Conservation (phyloP, 1,140 invertebrate species). For the Bombus sylvicola region DNA sequence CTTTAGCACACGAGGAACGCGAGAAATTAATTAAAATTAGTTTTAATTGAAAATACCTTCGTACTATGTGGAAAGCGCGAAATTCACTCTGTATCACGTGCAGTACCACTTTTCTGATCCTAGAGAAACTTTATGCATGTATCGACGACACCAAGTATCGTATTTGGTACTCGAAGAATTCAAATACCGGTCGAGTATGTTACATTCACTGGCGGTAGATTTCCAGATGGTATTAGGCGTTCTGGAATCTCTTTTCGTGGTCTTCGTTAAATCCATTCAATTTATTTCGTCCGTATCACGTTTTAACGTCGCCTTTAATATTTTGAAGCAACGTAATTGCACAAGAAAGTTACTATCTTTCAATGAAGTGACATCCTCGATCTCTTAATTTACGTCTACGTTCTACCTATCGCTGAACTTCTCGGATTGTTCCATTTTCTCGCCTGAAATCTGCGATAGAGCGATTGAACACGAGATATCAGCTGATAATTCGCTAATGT, state of each 20-base stretch:
- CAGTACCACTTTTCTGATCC: too few relatives aligned
- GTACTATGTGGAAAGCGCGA: too few relatives aligned
- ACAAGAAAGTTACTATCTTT: not conserved
- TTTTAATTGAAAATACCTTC: not conserved
- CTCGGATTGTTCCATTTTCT: not conserved
- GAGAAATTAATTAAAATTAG: not conserved
- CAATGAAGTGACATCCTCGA: not conserved
- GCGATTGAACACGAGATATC: too few relatives aligned
- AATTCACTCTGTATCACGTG: too few relatives aligned
- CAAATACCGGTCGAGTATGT: not conserved
- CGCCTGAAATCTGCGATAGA: not conserved
- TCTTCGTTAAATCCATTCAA: not conserved
- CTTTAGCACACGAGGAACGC: not conserved
- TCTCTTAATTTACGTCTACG: not conserved
- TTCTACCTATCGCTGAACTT: not conserved
- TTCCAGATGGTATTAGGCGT: not conserved
- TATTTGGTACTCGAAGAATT: not conserved
- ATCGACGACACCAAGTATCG: not conserved
- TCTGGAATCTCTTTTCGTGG: not conserved
- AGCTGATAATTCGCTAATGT: too few relatives aligned
- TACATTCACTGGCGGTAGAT: not conserved
- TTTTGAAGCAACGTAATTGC: too few relatives aligned
- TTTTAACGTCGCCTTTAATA: conserved; percentile 2
- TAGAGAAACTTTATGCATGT: not conserved
- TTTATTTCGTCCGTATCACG: not conserved